Evolutionary conservation across 2,113 vertebrate species (phyloP).

Genomic region (Poecilia latipinna): DNA sequence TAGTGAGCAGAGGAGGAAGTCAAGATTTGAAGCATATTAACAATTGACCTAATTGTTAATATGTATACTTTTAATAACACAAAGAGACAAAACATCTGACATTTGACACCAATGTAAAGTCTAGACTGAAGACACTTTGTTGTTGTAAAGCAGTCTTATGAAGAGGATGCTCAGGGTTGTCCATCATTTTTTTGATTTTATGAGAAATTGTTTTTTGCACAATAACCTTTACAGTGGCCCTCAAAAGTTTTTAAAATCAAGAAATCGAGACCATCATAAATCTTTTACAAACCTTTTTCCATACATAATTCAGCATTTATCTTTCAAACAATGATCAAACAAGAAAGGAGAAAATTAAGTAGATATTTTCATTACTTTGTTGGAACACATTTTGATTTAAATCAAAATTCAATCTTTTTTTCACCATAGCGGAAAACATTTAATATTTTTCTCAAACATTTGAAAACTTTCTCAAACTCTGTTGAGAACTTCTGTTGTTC

Average conservation of each 20-base stretch:
- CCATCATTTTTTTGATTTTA: too few relatives aligned
- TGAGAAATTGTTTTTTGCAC: too few relatives aligned
- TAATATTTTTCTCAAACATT: neutral
- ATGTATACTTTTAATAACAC: neutral
- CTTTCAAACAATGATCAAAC: neutral
- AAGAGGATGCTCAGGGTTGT: too few relatives aligned
- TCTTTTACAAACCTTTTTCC: too few relatives aligned
- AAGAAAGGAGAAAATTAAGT: neutral
- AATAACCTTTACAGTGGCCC: too few relatives aligned
- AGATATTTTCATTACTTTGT: neutral
- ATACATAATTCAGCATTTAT: neutral
- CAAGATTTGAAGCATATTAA: neutral
- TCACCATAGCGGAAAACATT: neutral
- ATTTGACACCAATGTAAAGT: neutral
- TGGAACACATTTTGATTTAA: neutral
- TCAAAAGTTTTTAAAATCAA: too few relatives aligned
- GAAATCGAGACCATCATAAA: too few relatives aligned
- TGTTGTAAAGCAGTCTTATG: too few relatives aligned
- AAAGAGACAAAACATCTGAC: neutral
- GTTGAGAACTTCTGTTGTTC: neutral
- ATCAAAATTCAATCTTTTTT: neutral
- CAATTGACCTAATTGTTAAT: neutral
- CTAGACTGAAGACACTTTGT: too few relatives aligned
- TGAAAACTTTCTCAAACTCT: neutral
- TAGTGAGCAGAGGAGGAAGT: neutral